A percentile compares a stretch with the other conserved stretches of the same genome.
phyloP scores from a whole-genome alignment of 2,888 invertebrate species.

The Pterostichus niger region DNA sequence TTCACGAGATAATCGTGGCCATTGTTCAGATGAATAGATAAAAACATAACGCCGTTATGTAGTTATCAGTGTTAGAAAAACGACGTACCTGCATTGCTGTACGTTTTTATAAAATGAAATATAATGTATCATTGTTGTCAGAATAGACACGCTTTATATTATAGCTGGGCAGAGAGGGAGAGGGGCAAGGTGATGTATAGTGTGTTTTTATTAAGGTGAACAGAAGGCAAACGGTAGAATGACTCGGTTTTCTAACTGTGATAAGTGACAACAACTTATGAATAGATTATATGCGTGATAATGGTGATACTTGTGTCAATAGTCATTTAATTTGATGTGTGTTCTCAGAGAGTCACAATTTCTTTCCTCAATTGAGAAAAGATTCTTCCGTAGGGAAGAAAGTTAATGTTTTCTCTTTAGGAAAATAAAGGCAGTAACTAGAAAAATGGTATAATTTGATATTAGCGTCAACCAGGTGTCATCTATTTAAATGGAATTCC shows the following conservation, averaged over 20 bases:
- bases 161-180: background rate
- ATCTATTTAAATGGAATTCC: no score
- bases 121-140: slow-evolving; percentile 45
- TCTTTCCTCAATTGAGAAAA: no score
- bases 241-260: slow-evolving; percentile 3
- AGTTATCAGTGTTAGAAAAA: slow-evolving; percentile 7
- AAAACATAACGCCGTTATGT: slow-evolving; percentile 22
- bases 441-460: no score
- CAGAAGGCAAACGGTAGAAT: slow-evolving; percentile 16
- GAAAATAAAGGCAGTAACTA: no score
- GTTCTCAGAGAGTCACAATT: no score
- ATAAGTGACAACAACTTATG: slow-evolving; percentile 30
- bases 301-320: background rate
- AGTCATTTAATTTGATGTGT: background rate
- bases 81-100: background rate
- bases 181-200: slow-evolving; percentile 8
- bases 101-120: background rate
- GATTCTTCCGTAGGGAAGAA: no score
- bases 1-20: background rate
- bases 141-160: background rate
- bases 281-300: slow-evolving; percentile 16
- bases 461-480: no score
- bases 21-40: slow-evolving; percentile 3
- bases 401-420: no score
- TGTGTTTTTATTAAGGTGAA: slow-evolving; percentile 7